These are phyloP conservation scores for Drosophila lini DNA, from an alignment of 1,140 invertebrate genomes.

Conservation along the genomic window DNA sequence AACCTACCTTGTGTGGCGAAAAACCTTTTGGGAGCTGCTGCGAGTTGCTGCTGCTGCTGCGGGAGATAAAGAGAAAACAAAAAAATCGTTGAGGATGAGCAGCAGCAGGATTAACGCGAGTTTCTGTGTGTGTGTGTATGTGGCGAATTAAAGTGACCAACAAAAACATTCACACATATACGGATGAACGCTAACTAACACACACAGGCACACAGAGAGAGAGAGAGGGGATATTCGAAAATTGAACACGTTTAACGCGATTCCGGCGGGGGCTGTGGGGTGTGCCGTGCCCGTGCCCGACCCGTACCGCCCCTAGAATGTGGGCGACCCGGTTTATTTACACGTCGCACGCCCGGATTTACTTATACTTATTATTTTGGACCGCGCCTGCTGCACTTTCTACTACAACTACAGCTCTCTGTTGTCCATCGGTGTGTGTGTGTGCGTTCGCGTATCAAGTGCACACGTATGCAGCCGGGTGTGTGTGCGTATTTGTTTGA, in stretches of 20 bases:
- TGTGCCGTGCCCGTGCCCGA: constrained; percentile 1
- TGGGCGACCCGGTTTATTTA: constrained; percentile 76
- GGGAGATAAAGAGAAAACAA: constrained; percentile 38
- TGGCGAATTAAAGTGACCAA: constrained; percentile 54
- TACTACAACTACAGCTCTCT: constrained; percentile 51
- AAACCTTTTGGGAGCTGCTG: constrained; percentile 13
- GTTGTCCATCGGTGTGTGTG: constrained; percentile 20
- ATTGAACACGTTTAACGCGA: constrained; percentile 52
- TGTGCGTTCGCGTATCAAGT: constrained; percentile 21
- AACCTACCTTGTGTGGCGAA: constrained; percentile 17
- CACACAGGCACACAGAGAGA: constrained; percentile 15
- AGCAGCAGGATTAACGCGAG: constrained; percentile 36
- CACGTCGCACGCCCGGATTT: constrained; percentile 44
- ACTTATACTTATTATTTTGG: constrained; percentile 27
- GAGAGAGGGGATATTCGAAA: constrained; percentile 34
- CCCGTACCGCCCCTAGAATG: constrained; percentile 35
- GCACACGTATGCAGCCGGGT: constrained; percentile 48
- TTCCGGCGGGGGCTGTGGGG: constrained; percentile 16
- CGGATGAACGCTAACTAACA: constrained; percentile 25
- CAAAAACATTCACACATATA: constrained; percentile 29
- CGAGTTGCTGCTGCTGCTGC: constrained; percentile 24
- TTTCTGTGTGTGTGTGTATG: constrained; percentile 31
- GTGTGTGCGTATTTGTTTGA: constrained; percentile 7
- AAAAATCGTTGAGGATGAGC: constrained; percentile 37
- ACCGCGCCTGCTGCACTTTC: constrained; percentile 73